Evolutionary conservation across 2,888 invertebrate genomes (phyloP).

Genomic region (Endomychus coccineus): DNA sequence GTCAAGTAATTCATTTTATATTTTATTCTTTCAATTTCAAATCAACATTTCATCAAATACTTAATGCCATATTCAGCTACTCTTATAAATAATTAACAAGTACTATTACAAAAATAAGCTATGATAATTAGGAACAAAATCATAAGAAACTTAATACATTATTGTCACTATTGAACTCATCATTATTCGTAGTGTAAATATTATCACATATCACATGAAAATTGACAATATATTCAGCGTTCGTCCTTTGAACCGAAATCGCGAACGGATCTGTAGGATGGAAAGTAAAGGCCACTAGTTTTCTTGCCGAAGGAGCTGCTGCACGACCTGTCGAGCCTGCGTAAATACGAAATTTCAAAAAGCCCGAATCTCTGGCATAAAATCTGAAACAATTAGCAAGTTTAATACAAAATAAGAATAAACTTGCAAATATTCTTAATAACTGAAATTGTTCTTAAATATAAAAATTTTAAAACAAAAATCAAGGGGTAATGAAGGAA

Average conservation of each 20-base stretch:
- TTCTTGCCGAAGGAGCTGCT: conserved; percentile 60
- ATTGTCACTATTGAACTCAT: conserved; percentile 19
- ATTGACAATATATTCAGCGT: conserved; percentile 89
- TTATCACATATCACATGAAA: conserved; percentile 67
- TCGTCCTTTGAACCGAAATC: conserved; percentile 88
- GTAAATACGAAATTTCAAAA: conserved; percentile 65
- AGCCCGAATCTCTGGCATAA: conserved; percentile 72
- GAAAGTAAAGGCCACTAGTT: conserved; percentile 90
- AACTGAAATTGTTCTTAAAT: neutral
- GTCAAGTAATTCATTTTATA: no score
- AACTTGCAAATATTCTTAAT: neutral
- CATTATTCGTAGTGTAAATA: conserved; percentile 7
- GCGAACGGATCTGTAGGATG: conserved; percentile 95
- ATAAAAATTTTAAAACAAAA: neutral
- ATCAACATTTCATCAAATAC: no score
- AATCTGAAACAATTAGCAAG: conserved; percentile 74
- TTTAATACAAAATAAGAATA: neutral
- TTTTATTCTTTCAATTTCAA: no score
- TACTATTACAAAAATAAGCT: no score
- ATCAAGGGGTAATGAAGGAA: no score
- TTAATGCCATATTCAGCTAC: no score
- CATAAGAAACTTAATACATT: conserved; percentile 24
- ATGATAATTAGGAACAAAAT: conserved; percentile 2
- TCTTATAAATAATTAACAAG: no score
- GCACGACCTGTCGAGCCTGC: conserved; percentile 59